Conservation (phyloP, 2,888 invertebrate genomes). For the Sipha maydis region DNA sequence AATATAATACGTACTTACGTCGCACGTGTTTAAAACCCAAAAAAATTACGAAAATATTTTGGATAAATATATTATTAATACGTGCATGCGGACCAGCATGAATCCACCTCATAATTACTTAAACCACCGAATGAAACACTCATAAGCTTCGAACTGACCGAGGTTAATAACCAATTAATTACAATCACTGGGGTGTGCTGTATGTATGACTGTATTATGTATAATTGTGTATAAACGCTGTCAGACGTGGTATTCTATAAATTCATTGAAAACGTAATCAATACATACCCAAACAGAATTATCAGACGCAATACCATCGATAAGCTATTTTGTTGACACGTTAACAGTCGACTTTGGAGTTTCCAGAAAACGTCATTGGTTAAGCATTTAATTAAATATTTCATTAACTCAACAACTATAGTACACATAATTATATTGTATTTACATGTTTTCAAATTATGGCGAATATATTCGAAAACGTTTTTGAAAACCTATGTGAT, state of each 20-base stretch:
- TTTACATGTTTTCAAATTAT: too few species aligned
- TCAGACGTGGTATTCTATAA: slow-evolving; percentile 6
- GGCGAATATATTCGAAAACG: not conserved
- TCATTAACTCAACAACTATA: too few species aligned
- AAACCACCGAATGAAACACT: slow-evolving; percentile 23
- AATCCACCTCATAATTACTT: slow-evolving; percentile 26
- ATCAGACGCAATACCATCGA: not conserved
- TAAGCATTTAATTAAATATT: not conserved
- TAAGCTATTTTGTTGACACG: not conserved
- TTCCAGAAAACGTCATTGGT: not conserved
- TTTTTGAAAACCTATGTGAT: not conserved
- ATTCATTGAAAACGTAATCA: slow-evolving; percentile 42
- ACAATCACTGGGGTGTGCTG: not conserved
- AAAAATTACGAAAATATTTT: too few species aligned
- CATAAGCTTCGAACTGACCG: slow-evolving; percentile 14
- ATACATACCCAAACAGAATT: not conserved
- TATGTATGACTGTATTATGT: not conserved
- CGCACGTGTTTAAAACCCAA: too few species aligned
- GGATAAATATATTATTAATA: not conserved
- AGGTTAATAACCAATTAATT: slow-evolving; percentile 55
- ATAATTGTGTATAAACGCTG: not conserved
- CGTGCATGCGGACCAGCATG: not conserved
- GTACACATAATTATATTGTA: too few species aligned
- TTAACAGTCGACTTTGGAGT: not conserved
- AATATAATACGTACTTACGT: too few species aligned